phyloP scores from a whole-genome alignment of 2,888 invertebrate species.

The Spisula subtruncata region DNA sequence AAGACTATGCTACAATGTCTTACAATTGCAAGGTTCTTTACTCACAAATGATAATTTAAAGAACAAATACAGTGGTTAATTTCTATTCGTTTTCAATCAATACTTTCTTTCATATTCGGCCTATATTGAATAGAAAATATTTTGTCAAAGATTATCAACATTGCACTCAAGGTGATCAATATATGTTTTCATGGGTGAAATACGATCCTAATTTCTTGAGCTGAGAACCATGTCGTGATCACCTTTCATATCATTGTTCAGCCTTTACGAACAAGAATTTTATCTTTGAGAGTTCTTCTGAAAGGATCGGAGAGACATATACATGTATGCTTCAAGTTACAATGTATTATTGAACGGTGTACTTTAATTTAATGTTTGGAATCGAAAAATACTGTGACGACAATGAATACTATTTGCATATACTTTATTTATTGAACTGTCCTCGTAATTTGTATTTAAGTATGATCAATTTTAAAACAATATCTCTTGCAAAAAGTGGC shows the following conservation, averaged over 20 bases:
- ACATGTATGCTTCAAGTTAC: too few species aligned
- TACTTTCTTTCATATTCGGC: slow-evolving; percentile 11
- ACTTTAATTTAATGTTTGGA: too few species aligned
- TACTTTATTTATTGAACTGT: too few species aligned
- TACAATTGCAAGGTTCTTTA: neutral
- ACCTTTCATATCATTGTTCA: neutral
- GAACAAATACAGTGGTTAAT: neutral
- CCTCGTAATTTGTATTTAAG: too few species aligned
- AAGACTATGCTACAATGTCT: neutral
- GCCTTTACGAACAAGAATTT: neutral
- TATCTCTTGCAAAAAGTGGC: too few species aligned
- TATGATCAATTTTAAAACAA: too few species aligned
- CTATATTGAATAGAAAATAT: neutral
- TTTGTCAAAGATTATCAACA: neutral
- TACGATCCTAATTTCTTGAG: neutral
- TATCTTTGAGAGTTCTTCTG: neutral
- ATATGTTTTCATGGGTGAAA: neutral
- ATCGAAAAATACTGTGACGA: too few species aligned
- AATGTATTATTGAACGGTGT: too few species aligned
- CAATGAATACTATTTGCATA: too few species aligned
- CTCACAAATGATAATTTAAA: neutral
- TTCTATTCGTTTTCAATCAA: neutral
- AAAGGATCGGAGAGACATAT: too few species aligned
- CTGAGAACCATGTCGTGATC: neutral
- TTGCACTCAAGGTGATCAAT: neutral